Conservation (phyloP, 1,140 invertebrate species). For the Luehdorfia chinensis region DNA sequence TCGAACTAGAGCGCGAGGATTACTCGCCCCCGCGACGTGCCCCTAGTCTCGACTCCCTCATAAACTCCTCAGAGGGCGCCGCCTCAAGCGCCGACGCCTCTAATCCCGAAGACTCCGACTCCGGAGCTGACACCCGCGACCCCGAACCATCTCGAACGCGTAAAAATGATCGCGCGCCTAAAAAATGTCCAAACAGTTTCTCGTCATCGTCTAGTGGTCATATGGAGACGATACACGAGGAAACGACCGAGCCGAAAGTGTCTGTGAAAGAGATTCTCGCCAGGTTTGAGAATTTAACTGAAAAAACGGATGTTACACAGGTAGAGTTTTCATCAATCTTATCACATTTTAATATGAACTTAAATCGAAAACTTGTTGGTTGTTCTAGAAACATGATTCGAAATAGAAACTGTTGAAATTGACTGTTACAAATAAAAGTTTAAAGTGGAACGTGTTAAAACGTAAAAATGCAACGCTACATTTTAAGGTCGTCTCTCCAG, state of each 20-base stretch:
- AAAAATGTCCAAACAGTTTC: conserved; percentile 72
- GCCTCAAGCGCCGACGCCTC: conserved; percentile 75
- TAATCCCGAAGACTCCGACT: conserved; percentile 77
- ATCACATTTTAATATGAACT: too few relatives aligned
- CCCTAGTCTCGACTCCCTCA: conserved; percentile 81
- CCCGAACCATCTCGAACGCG: conserved; percentile 40
- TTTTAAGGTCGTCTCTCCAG: too few relatives aligned
- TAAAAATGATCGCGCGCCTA: conserved; percentile 35
- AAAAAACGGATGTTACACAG: conserved; percentile 55
- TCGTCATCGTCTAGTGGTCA: conserved; percentile 79
- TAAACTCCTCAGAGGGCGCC: conserved; percentile 79
- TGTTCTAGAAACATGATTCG: too few relatives aligned
- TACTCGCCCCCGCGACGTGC: conserved; percentile 61
- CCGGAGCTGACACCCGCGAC: conserved; percentile 69
- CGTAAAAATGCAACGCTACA: background rate
- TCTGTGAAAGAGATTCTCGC: conserved; percentile 89
- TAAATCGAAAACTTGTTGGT: too few relatives aligned
- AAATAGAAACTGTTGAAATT: too few relatives aligned
- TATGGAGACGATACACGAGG: conserved; percentile 90
- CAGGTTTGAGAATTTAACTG: conserved; percentile 85
- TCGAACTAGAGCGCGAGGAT: conserved; percentile 75
- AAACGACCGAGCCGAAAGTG: conserved; percentile 84
- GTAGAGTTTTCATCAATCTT: too few relatives aligned
- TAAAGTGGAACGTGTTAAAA: conserved; percentile 5
- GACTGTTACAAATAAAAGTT: conserved; percentile 5